Conservation (phyloP, 2,797 vertebrate species). For the Apogon hyalosoma region DNA sequence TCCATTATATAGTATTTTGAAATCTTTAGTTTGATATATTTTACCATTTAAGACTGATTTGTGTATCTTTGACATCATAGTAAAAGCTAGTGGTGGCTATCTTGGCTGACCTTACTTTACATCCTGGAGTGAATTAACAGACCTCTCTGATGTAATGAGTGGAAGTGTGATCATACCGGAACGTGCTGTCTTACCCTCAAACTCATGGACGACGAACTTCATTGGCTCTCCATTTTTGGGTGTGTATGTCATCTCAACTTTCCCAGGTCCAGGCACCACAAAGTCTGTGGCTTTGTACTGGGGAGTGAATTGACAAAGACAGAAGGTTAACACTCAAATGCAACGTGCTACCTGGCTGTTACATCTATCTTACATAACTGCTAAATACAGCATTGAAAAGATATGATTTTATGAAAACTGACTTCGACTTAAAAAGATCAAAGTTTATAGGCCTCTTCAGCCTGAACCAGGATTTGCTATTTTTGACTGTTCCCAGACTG, state of each 20-base stretch:
- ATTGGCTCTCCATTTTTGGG: slow-evolving; percentile 85
- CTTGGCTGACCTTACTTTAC: neutral
- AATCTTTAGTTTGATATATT: neutral
- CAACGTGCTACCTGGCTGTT: neutral
- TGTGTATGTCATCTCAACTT: slow-evolving; percentile 94
- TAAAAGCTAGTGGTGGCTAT: neutral
- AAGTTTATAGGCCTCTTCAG: slow-evolving; percentile 10
- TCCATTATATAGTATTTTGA: neutral
- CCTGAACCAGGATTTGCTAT: too few species aligned
- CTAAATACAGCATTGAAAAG: neutral
- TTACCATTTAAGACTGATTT: neutral
- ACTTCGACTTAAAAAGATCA: neutral
- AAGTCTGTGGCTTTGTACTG: slow-evolving; percentile 99
- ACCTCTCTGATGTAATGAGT: neutral
- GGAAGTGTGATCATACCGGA: neutral
- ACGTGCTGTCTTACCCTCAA: slow-evolving; percentile 86
- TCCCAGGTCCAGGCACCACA: slow-evolving; percentile 94
- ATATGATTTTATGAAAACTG: neutral
- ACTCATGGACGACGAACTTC: slow-evolving; percentile 90
- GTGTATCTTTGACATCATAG: neutral
- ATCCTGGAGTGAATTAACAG: neutral
- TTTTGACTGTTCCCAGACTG: too few species aligned
- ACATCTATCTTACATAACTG: neutral
- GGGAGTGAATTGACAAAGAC: slow-evolving; percentile 5
- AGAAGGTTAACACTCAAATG: neutral